A percentile compares a stretch with the other conserved stretches of the same genome.
phyloP scores from a whole-genome alignment of 1,140 invertebrate species.

The Caenorhabditis brenneri region DNA sequence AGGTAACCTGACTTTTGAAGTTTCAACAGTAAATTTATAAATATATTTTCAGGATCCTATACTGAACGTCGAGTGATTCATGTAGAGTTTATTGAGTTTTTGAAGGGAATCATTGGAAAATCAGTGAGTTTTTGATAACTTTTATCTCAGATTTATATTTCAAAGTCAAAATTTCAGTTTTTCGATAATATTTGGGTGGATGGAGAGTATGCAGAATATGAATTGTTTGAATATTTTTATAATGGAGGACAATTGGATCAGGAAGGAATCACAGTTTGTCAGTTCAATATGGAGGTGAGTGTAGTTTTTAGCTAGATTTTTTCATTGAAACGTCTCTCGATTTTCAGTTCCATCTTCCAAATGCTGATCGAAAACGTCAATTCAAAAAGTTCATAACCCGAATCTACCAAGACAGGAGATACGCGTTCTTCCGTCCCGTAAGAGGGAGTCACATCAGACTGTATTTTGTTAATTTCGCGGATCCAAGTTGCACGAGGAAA shows the following conservation, averaged over 20 bases:
- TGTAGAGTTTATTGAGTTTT: neutral
- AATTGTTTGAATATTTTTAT: neutral
- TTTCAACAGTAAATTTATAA: neutral
- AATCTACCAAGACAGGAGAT: neutral
- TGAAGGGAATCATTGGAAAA: slow-evolving; percentile 15
- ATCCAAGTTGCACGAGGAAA: slow-evolving; percentile 10
- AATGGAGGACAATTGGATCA: neutral
- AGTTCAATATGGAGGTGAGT: slow-evolving; percentile 21
- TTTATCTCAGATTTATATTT: neutral
- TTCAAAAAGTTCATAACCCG: neutral
- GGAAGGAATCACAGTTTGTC: neutral
- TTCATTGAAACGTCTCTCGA: neutral
- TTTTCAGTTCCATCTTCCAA: neutral
- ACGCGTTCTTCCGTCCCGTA: neutral
- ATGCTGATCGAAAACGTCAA: neutral
- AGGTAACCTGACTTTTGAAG: neutral
- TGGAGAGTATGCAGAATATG: slow-evolving; percentile 6
- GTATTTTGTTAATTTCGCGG: neutral
- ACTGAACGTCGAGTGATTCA: neutral
- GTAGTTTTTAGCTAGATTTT: neutral
- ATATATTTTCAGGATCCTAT: neutral
- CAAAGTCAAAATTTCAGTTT: neutral
- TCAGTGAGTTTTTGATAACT: neutral
- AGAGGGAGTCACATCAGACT: neutral
- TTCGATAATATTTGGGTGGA: slow-evolving; percentile 2